Base-by-base conservation (phyloP, 2,113 vertebrate genomes). In the Oncorhynchus mykiss region DNA sequence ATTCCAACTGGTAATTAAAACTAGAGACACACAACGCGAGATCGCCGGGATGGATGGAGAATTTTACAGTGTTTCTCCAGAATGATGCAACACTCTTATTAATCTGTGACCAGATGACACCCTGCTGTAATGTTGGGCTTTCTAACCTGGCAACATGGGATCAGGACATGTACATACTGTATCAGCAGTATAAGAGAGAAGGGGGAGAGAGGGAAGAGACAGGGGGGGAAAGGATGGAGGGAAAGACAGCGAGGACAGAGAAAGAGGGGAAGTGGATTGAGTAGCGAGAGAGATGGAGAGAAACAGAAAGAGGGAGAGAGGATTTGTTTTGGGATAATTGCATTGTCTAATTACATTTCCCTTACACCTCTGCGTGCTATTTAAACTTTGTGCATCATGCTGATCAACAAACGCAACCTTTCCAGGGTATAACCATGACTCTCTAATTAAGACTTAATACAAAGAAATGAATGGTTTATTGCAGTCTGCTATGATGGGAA, bases 1-100 rank as follows among this genome's bases (percentile, higher is more conserved):
- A 78, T 76, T 78, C 74, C 60, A 14, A 34, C 71, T 64, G 39
- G 82, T 83, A 86, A 85, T 89, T 86, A 86, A 89, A 86, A 76
- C 34, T 64, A 24, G 45, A 62, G 57, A 73, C 76, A 74, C 70
- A 39, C 27, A 22, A 18, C 5, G 16, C 4, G 39, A 45, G 39
- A 11, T 45, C 39, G 0, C 39, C 2, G 16, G 49, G 62, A 66
- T 71, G 77, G 77, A 82, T 75, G 45, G 64, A 64, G 68, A 79
- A 77, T 82, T 73, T 69, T 65, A 65, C 71, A 57, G n/a, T 54
- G 71, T 67, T 75, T 39, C 31, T 13, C 20, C 31, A 49, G 72
- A 75, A 85, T 45, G 9, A 45, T 45, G 9, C 8, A 45, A 45
- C 39, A 45, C 9, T 45, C 39, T 11, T 11, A 45, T 78, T 85